Evolutionary conservation across 2,113 vertebrate genomes (phyloP).

Genomic region (Echinops telfairi): DNA sequence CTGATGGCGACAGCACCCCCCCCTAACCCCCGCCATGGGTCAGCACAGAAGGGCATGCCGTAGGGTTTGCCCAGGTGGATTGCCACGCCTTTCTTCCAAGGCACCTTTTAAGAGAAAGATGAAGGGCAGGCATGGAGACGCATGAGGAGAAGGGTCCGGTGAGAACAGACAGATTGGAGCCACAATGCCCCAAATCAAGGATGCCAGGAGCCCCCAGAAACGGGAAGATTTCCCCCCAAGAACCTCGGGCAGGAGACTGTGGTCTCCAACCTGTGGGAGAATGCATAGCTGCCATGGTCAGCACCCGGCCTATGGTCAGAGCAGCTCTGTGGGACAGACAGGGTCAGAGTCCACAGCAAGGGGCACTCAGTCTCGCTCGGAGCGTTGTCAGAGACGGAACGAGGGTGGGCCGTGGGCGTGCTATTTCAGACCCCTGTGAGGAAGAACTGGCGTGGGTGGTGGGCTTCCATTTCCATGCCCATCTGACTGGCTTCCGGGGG

Average conservation of each 20-base stretch:
- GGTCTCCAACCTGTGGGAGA: too few species aligned
- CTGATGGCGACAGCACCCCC: too few species aligned
- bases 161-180: background rate
- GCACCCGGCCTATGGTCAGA: too few species aligned
- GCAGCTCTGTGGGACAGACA: background rate
- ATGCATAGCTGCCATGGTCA: too few species aligned
- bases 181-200: background rate
- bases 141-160: background rate
- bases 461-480: background rate
- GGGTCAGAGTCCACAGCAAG: background rate
- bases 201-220: background rate
- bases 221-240: too few species aligned
- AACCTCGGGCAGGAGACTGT: accelerated
- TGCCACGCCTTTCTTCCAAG: background rate
- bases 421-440: background rate
- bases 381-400: background rate
- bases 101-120: background rate
- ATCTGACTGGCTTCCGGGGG: background rate
- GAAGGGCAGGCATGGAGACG: background rate
- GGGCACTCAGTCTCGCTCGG: background rate
- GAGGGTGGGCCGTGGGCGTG: background rate
- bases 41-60: background rate
- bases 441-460: background rate
- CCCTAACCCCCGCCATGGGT: background rate
- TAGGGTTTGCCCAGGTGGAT: background rate